Evolutionary conservation across 1,140 invertebrate genomes (phyloP).

Genomic region (Steinernema feltiae): DNA sequence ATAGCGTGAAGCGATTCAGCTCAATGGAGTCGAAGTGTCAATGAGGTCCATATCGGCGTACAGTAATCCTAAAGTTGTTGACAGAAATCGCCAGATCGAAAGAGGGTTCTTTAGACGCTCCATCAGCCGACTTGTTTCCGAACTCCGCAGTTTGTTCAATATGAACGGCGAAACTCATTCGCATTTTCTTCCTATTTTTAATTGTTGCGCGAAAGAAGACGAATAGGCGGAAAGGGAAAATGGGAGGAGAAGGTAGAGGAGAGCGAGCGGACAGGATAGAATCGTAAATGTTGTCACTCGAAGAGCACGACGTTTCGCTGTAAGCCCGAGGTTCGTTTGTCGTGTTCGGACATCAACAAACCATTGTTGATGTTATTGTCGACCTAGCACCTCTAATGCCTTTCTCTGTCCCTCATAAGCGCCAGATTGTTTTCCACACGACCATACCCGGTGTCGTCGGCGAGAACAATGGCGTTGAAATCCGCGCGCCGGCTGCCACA

Average conservation of each 20-base stretch:
- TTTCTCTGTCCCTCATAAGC: not conserved
- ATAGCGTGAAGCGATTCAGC: no score
- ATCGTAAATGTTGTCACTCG: not conserved
- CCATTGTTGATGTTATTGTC: not conserved
- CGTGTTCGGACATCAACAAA: not conserved
- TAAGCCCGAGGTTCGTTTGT: not conserved
- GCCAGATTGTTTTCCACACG: not conserved
- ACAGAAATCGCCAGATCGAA: no score
- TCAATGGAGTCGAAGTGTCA: no score
- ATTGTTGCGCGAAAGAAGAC: not conserved
- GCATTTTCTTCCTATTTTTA: not conserved
- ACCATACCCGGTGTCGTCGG: conserved; percentile 3
- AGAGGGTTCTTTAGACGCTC: not conserved
- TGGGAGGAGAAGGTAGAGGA: not conserved
- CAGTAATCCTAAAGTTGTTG: no score
- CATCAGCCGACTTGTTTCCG: not conserved
- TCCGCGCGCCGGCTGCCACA: not conserved
- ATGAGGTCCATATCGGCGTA: no score
- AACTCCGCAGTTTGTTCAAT: not conserved
- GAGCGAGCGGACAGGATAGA: not conserved
- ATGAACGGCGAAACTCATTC: not conserved
- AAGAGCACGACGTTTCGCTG: not conserved
- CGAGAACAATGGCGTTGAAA: not conserved
- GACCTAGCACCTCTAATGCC: not conserved
- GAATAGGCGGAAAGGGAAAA: not conserved